phyloP scores from a whole-genome alignment of 2,888 invertebrate genomes.

The Luffia ferchaultella region DNA sequence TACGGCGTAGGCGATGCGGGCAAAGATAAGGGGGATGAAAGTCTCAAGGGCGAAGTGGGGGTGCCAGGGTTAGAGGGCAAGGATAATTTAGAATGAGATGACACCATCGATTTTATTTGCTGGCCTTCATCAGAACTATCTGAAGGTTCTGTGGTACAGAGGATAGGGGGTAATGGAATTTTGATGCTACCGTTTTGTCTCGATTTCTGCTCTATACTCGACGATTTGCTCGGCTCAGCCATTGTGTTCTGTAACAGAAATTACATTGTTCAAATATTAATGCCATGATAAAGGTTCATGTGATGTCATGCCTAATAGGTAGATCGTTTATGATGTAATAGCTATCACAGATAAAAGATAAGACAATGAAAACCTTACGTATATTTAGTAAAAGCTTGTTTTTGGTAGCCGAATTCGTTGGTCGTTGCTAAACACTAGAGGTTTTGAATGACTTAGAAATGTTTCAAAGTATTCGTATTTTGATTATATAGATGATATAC shows the following conservation, averaged over 20 bases:
- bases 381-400: too few relatives aligned
- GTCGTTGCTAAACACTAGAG: too few relatives aligned
- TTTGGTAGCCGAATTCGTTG: too few relatives aligned
- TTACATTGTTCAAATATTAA: neutral
- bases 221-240: constrained; percentile 30
- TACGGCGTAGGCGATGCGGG: constrained; percentile 43
- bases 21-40: constrained; percentile 45
- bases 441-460: too few relatives aligned
- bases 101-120: constrained; percentile 27
- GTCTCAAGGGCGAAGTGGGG: constrained; percentile 41
- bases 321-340: too few relatives aligned
- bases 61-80: constrained; percentile 46
- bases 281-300: too few relatives aligned
- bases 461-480: too few relatives aligned
- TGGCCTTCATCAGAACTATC: constrained; percentile 25
- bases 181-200: constrained; percentile 29
- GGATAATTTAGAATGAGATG: constrained; percentile 47
- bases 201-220: constrained; percentile 20
- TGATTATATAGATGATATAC: too few relatives aligned
- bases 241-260: constrained; percentile 33
- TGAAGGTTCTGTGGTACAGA: constrained; percentile 31
- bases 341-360: too few relatives aligned
- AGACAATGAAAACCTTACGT: too few relatives aligned
- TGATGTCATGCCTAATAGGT: too few relatives aligned
- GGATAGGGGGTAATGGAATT: constrained; percentile 45